Base-by-base conservation (phyloP, 1,140 invertebrate species). In the Littorina saxatilis region DNA sequence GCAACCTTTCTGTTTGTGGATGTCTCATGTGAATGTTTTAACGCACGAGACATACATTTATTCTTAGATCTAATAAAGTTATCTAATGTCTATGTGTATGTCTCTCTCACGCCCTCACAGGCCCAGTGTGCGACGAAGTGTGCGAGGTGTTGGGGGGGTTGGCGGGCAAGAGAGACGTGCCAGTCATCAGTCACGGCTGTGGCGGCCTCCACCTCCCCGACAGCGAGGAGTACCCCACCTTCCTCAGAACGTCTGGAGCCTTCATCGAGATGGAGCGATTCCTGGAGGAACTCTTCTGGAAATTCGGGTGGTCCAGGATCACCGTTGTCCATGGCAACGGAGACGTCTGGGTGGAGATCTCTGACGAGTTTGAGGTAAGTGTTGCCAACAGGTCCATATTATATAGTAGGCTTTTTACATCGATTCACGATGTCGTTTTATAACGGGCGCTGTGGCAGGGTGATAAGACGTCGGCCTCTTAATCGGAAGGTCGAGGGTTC, bases 171-270 rank as follows among this genome's bases (percentile, higher is more conserved):
- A 85, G 82, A 81, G 76, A 85, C 47, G 79, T 86, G 61, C 80
- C 83, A 0, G 83, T 88, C 82, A 84, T 88, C 27, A 87, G 85
- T 50, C 86, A 83, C 74, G 82, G 84, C 17, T 88, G 87, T 96
- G 84, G 83, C 17, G 82, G 82, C 23, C 23, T 40, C n/a, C 13
- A 20, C 1, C 66, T 88, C 20, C 29, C 79, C 27, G 43, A 72
- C 43, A 7, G 63, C 20, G 15, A 40, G 13, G 20, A 50, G 73
- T 82, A 50, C 37, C 80, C 80, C 29, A 82, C 80, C 23, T 82
- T 82, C 63, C 50, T 74, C 1, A 50, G 86, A 43, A 87, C 83
- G 15, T 81, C 84, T 0, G 55, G 81, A 11, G 32, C 80, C 23
- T 87, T 84, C 47, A 63, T 47, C 1, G 80, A 86, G 23, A 82